Evolutionary conservation across 2,888 invertebrate species (phyloP), one percentile per base, ranked within the genome.

Genomic region (Theretra japonica): DNA sequence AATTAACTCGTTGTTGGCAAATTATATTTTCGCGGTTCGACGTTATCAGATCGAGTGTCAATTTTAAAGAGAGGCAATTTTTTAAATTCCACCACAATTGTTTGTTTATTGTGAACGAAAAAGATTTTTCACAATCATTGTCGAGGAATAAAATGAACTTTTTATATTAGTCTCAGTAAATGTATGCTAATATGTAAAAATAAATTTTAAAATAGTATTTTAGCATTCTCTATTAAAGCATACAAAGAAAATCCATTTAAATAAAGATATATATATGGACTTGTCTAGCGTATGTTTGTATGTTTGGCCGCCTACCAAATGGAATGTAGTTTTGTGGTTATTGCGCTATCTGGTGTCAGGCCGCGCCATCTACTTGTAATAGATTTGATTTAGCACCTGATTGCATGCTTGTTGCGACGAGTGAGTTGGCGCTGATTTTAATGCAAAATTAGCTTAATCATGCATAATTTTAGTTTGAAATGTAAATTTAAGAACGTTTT

Each of bases 1-100:
- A 25, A 59, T 59, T 59, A 59, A 59, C 30, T 59, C 19, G 59
- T 19, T 59, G 59, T 59, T 59, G 59, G 58, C 23, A 19, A 59
- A 59, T 59, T 59, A 25, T 59, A 59, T 30, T 28, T 25, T 17
- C 28, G 28, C 19, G 28, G 28, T 28, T 17, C 17, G 28, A 17
- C 59, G 28, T 30, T 59, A 30, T 59, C 28, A 28, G 59, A 23
- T 58, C 25, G 23, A 58, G 58, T 58, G 58, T 58, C 23, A 21
- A 58, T 25, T n/a, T 58, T 23, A 25, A 58, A 58, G 58, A 58
- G 58, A 15, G 5, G 53, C 17, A 5, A 6, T n/a, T 53, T 53
- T n/a, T 41, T 41, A 1, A 1, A n/a, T 53, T 53, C 50, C 50
- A 17, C 2, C 0, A 53, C 50, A 19, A 19, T 53, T 8, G 11